A percentile compares a stretch with the other conserved stretches of the same genome.
Evolutionary conservation across 2,888 invertebrate genomes (phyloP).

Genomic region (Achlya flavicornis): DNA sequence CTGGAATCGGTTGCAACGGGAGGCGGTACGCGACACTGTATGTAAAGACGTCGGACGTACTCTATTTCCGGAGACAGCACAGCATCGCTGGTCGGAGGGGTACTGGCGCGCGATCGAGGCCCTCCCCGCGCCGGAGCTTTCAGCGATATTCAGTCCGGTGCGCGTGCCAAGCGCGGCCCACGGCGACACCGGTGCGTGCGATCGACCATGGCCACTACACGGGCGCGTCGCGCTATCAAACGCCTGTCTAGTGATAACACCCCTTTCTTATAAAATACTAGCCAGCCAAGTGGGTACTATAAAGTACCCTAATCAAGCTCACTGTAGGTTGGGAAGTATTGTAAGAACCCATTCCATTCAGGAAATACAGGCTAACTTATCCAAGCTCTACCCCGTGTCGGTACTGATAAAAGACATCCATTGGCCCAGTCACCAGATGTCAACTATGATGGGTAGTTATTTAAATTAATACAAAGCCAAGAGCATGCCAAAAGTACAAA

Average conservation of each 20-base stretch:
- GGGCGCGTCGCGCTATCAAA: neutral
- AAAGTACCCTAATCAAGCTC: too few relatives aligned
- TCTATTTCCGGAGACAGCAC: constrained; percentile 85
- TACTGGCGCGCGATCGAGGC: constrained; percentile 72
- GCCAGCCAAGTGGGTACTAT: too few relatives aligned
- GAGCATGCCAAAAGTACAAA: too few relatives aligned
- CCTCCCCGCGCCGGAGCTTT: constrained; percentile 66
- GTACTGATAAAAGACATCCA: too few relatives aligned
- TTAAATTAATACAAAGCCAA: too few relatives aligned
- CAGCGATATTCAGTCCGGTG: constrained; percentile 66
- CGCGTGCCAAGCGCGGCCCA: constrained; percentile 67
- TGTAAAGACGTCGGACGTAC: constrained; percentile 68
- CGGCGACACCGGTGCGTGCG: constrained; percentile 36
- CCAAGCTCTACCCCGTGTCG: too few relatives aligned
- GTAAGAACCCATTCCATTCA: too few relatives aligned
- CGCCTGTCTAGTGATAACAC: neutral
- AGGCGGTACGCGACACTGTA: constrained; percentile 64
- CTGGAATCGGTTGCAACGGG: constrained; percentile 53
- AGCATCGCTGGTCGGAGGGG: constrained; percentile 85
- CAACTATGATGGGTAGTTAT: too few relatives aligned
- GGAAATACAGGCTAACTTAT: too few relatives aligned
- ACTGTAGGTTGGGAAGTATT: neutral
- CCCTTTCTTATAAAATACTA: too few relatives aligned
- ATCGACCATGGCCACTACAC: constrained; percentile 16
- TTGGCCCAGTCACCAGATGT: too few relatives aligned